Conservation (phyloP, 2,797 vertebrate species). For the Chaetophractus vellerosus region DNA sequence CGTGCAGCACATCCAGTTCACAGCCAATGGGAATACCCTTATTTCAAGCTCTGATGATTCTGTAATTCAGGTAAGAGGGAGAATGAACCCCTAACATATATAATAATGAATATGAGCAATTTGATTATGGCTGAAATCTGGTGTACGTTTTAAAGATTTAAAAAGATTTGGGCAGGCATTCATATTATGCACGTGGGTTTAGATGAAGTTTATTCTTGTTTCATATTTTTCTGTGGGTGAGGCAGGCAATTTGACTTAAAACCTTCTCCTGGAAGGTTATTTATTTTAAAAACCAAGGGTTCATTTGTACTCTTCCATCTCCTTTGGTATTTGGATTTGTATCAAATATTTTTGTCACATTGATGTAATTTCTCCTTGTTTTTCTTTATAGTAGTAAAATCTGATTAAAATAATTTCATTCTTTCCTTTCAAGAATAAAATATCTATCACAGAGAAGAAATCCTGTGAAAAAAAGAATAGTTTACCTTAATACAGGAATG, state of each 20-base stretch:
- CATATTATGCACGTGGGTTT: neutral
- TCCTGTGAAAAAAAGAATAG: neutral
- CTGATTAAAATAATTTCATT: neutral
- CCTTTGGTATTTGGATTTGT: slow-evolving; percentile 44
- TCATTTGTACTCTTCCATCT: slow-evolving; percentile 49
- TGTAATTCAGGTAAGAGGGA: slow-evolving; percentile 91
- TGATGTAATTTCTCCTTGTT: slow-evolving; percentile 28
- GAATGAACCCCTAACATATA: neutral
- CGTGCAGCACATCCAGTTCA: slow-evolving; percentile 94
- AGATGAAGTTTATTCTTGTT: neutral
- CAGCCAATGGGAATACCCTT: slow-evolving; percentile 91
- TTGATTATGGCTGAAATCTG: neutral
- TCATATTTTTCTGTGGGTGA: slow-evolving; percentile 17
- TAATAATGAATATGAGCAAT: neutral
- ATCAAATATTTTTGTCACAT: slow-evolving; percentile 4
- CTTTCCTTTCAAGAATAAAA: slow-evolving; percentile 41
- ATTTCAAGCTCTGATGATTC: slow-evolving; percentile 95
- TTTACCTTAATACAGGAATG: slow-evolving; percentile 23
- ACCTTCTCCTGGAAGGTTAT: neutral
- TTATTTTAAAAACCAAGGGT: slow-evolving; percentile 59
- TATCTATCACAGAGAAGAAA: slow-evolving; percentile 34
- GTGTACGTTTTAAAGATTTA: neutral
- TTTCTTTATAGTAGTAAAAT: slow-evolving; percentile 65
- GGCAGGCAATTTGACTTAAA: slow-evolving; percentile 2
- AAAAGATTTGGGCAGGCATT: neutral